Percentiles rank a stretch among this genome's conserved stretches.
phyloP scores from a whole-genome alignment of 1,140 invertebrate genomes.

The Papilio xuthus region DNA sequence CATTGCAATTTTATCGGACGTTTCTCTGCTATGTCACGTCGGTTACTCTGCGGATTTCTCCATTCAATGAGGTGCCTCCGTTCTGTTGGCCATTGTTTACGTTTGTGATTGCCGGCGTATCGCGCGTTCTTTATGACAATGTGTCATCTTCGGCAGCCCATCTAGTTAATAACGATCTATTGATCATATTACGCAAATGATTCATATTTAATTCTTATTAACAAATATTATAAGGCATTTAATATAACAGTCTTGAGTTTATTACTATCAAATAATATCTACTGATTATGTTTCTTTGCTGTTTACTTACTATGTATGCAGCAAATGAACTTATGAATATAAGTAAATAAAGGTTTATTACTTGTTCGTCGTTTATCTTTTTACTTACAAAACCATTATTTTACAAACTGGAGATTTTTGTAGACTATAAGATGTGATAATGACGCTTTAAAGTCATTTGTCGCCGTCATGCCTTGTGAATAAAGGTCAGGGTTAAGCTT shows the following conservation, averaged over 20 bases:
- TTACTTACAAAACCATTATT: no score
- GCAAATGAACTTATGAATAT: no score
- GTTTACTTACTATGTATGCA: no score
- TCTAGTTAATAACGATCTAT: background rate
- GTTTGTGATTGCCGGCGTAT: slow-evolving; percentile 69
- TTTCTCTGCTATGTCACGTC: slow-evolving; percentile 57
- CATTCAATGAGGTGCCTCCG: slow-evolving; percentile 64
- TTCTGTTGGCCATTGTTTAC: slow-evolving; percentile 64
- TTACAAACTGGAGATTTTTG: no score
- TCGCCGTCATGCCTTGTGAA: slow-evolving; percentile 20
- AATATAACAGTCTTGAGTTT: no score
- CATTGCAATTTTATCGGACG: slow-evolving; percentile 55
- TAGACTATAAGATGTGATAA: slow-evolving; percentile 23
- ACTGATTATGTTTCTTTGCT: no score
- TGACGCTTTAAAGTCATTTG: slow-evolving; percentile 31
- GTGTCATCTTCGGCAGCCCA: slow-evolving; percentile 48
- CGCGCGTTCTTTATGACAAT: slow-evolving; percentile 51
- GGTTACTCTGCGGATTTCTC: slow-evolving; percentile 70
- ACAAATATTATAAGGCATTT: background rate
- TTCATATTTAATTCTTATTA: background rate
- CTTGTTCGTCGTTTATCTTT: no score
- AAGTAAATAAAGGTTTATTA: no score
- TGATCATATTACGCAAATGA: background rate
- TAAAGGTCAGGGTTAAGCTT: slow-evolving; percentile 48
- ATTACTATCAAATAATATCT: no score